Conservation (phyloP, 1,140 invertebrate species). For the Hylaeus anthracinus region DNA sequence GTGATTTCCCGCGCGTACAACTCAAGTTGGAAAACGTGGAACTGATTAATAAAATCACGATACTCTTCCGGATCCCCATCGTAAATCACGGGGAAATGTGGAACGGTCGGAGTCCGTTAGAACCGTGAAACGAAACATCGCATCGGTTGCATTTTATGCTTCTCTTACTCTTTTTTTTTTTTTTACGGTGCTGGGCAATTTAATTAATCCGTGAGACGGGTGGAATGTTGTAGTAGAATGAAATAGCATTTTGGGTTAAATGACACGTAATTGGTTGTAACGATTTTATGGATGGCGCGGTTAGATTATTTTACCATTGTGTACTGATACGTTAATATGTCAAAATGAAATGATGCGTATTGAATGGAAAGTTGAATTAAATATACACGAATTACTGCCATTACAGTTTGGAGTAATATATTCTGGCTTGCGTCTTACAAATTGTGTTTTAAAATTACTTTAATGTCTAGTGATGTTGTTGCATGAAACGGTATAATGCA, state of each 20-base stretch:
- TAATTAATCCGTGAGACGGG: constrained; percentile 1
- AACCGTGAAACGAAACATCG: constrained; percentile 40
- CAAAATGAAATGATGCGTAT: too few relatives aligned
- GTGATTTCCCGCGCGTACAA: not conserved
- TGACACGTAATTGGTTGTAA: too few relatives aligned
- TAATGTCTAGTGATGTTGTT: too few relatives aligned
- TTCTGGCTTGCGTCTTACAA: too few relatives aligned
- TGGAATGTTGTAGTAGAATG: not conserved
- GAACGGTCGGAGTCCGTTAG: constrained; percentile 34
- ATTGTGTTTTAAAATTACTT: too few relatives aligned
- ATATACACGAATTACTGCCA: too few relatives aligned
- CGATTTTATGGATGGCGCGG: too few relatives aligned
- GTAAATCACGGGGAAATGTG: constrained; percentile 35
- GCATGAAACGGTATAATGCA: too few relatives aligned
- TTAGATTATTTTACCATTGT: too few relatives aligned
- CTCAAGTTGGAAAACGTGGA: not conserved
- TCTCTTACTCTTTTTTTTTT: not conserved
- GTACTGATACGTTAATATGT: too few relatives aligned
- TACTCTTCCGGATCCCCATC: not conserved
- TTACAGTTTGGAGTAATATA: too few relatives aligned
- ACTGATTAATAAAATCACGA: constrained; percentile 34
- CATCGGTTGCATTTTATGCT: constrained; percentile 28
- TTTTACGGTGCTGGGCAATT: not conserved
- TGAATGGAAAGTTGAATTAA: too few relatives aligned
- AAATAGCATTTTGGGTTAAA: not conserved